Conservation (phyloP, 2,113 vertebrate species). For the Menura novaehollandiae region DNA sequence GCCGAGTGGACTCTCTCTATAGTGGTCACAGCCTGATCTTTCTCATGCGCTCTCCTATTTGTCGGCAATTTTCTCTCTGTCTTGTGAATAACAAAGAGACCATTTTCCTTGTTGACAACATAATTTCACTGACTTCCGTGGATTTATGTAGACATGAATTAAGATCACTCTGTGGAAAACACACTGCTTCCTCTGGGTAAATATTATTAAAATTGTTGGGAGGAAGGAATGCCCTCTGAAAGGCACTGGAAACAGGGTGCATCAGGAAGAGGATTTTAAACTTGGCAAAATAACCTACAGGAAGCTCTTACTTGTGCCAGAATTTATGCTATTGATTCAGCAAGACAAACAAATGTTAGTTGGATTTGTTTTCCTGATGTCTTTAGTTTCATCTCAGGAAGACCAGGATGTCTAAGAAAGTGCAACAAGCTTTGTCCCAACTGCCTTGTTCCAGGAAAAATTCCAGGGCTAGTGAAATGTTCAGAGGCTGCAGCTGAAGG, state of each 20-base stretch:
- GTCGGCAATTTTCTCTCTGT: not conserved
- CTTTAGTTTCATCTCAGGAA: not conserved
- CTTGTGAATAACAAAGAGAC: not conserved
- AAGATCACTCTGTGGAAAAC: not conserved
- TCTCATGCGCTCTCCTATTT: not conserved
- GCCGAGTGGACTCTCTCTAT: not conserved
- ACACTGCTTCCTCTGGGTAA: not conserved
- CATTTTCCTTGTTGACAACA: not conserved
- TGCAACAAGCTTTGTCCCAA: not conserved
- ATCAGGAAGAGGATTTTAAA: not conserved
- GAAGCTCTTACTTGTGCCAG: not conserved
- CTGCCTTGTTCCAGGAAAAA: not conserved
- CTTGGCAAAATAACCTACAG: not conserved
- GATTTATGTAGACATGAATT: not conserved
- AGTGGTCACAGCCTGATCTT: not conserved
- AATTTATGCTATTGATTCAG: not conserved
- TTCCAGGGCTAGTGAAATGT: not conserved
- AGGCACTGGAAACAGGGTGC: not conserved
- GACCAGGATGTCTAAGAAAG: not conserved
- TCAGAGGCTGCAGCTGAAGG: not conserved
- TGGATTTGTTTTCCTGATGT: not conserved
- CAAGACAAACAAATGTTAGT: not conserved
- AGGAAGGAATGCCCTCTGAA: conserved; percentile 12
- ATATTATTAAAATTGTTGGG: not conserved
- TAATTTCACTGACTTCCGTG: not conserved